Base-by-base conservation (phyloP, 2,888 invertebrate species). In the Drosophila subquinaria region DNA sequence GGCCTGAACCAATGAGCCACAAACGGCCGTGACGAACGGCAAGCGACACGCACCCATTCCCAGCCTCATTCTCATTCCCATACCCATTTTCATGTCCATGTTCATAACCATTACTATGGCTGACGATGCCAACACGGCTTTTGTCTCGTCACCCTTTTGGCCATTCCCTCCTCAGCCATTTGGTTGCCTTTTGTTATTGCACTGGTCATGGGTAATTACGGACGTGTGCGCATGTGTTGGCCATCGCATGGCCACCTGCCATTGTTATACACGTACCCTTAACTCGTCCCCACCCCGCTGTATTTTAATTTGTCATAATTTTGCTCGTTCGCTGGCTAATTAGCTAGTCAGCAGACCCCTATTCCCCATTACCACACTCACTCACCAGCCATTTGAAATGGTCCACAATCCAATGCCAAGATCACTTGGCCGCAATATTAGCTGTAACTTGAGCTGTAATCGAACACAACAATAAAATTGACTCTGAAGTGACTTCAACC, bases 281-380 rank as follows among this genome's bases (percentile, higher is more conserved):
- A 38, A 17, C 33, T 42, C 42, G 13, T 11, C 15, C 43, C 33
- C 15, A 38, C 33, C 11, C 48, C 38, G 59, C 61, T 77, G 82
- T 69, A 69, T 88, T 87, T 89, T 87, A 83, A 83, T 89, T 89
- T 89, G 89, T 83, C 84, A 83, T 83, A 70, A 83, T 83, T 89
- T 79, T 64, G 70, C 81, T 69, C 83, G 53, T 64, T 73, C 80
- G 62, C 75, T 74, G 66, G 27, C 87, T 88, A 86, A 82, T 82
- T 82, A 86, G 84, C 81, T 73, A 76, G 79, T 75, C 76, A 76
- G 80, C 74, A 68, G 17, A 20, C 10, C 40, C n/a, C 3, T 3
- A 11, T 20, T 13, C 0, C 27, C 67, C 27, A 11, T 15, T 13
- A 51, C 11, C 13, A 5, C 51, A 13, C 11, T 15, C 15, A 61